Conservation (phyloP, 2,888 invertebrate genomes). For the Hypsopygia costalis region DNA sequence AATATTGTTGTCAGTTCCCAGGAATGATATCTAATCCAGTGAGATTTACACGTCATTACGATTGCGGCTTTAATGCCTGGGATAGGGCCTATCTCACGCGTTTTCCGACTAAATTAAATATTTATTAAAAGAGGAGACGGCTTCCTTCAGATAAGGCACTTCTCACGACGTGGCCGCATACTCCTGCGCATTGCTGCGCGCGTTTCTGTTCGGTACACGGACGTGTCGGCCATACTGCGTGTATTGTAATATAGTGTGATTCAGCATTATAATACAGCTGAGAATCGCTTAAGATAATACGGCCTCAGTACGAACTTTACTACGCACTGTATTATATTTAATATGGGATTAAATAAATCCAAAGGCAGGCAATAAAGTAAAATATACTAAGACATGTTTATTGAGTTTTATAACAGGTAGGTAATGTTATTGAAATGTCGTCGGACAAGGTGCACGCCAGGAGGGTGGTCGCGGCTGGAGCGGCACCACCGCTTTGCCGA, state of each 20-base stretch:
- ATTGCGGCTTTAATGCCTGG: slow-evolving; percentile 51
- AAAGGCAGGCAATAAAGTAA: slow-evolving; percentile 3
- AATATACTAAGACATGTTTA: slow-evolving; percentile 1
- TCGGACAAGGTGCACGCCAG: slow-evolving; percentile 9
- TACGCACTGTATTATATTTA: not conserved
- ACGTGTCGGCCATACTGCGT: not conserved
- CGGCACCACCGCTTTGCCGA: slow-evolving; percentile 46
- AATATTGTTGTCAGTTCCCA: slow-evolving; percentile 68
- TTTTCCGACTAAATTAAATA: slow-evolving; percentile 68
- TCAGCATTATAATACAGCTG: not conserved
- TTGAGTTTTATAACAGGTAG: slow-evolving; percentile 1
- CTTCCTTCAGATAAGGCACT: slow-evolving; percentile 62
- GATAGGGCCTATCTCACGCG: slow-evolving; percentile 41
- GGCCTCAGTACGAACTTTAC: not conserved
- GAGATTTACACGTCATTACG: slow-evolving; percentile 62
- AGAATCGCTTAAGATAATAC: not conserved
- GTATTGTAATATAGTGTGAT: not conserved
- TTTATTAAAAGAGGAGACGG: slow-evolving; percentile 62
- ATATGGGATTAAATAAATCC: slow-evolving; percentile 5
- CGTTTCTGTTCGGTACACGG: not conserved
- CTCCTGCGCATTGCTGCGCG: slow-evolving; percentile 5
- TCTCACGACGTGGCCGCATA: slow-evolving; percentile 37
- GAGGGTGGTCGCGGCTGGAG: slow-evolving; percentile 55
- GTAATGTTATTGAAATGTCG: slow-evolving; percentile 6
- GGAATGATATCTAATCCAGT: slow-evolving; percentile 73